A percentile compares a stretch with the other conserved stretches of the same genome.
These are phyloP conservation scores for Buteo buteo DNA, from an alignment of 2,113 vertebrate species.

Conservation along the genomic window DNA sequence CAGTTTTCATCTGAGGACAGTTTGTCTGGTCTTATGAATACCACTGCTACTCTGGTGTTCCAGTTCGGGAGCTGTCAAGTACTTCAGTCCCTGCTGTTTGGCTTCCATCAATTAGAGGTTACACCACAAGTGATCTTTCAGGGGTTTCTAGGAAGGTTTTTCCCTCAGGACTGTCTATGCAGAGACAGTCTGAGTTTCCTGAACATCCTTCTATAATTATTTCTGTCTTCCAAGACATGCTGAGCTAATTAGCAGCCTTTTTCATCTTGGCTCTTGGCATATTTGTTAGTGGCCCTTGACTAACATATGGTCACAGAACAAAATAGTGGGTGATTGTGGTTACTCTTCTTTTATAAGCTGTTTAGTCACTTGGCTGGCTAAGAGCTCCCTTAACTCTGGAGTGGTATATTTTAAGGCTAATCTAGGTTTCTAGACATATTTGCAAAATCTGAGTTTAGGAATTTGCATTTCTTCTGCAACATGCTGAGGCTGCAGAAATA, in stretches of 20 bases:
- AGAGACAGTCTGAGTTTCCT: neutral
- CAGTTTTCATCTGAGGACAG: neutral
- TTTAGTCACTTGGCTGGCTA: neutral
- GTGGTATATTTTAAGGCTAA: neutral
- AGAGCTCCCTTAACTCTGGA: neutral
- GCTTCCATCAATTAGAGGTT: neutral
- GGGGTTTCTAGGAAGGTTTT: neutral
- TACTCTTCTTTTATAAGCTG: neutral
- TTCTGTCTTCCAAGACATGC: neutral
- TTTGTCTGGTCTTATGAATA: neutral
- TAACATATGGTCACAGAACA: neutral
- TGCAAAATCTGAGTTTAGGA: neutral
- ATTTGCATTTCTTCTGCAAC: neutral
- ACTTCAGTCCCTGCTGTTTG: neutral
- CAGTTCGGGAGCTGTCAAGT: neutral
- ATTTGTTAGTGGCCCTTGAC: neutral
- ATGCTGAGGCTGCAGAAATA: neutral
- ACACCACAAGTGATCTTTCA: neutral
- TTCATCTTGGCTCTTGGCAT: neutral
- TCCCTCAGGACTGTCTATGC: neutral
- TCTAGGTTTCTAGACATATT: neutral
- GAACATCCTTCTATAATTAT: neutral
- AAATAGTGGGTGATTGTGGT: neutral
- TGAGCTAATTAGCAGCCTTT: slow-evolving; percentile 9
- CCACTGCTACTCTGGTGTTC: neutral